These are phyloP conservation scores for Pegoplata infirma DNA, from an alignment of 2,888 invertebrate genomes.

Conservation along the genomic window DNA sequence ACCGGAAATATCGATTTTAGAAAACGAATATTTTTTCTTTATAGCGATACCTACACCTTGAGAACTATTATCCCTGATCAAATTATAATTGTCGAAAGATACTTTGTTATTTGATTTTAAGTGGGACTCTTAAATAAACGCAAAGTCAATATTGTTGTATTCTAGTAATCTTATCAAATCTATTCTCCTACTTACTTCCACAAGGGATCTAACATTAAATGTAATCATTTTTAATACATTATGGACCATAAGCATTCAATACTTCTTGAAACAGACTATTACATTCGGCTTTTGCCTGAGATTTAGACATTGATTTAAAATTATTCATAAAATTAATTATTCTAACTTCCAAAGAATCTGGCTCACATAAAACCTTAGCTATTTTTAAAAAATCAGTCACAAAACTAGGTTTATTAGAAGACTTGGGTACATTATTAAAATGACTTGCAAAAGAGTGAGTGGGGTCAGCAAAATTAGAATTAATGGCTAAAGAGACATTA, in stretches of 20 bases:
- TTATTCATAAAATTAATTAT: not conserved
- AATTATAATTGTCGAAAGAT: too few relatives aligned
- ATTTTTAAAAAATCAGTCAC: not conserved
- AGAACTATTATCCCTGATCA: too few relatives aligned
- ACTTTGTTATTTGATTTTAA: not conserved
- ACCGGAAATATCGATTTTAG: too few relatives aligned
- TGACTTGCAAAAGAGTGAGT: not conserved
- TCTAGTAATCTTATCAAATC: not conserved
- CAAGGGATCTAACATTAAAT: not conserved
- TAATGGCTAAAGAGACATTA: not conserved
- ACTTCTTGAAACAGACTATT: not conserved
- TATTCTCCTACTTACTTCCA: conserved; percentile 3
- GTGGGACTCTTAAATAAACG: not conserved
- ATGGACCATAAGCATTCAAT: not conserved
- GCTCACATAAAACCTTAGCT: not conserved
- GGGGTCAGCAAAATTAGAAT: not conserved
- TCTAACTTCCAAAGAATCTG: not conserved
- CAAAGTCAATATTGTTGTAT: not conserved
- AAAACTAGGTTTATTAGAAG: not conserved
- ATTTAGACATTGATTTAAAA: not conserved
- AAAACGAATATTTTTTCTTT: too few relatives aligned
- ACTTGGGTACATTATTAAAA: not conserved
- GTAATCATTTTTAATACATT: not conserved
- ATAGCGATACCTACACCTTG: too few relatives aligned
- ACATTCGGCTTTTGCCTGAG: not conserved